phyloP scores from a whole-genome alignment of 1,140 invertebrate genomes.

The Drosophila ogumai region DNA sequence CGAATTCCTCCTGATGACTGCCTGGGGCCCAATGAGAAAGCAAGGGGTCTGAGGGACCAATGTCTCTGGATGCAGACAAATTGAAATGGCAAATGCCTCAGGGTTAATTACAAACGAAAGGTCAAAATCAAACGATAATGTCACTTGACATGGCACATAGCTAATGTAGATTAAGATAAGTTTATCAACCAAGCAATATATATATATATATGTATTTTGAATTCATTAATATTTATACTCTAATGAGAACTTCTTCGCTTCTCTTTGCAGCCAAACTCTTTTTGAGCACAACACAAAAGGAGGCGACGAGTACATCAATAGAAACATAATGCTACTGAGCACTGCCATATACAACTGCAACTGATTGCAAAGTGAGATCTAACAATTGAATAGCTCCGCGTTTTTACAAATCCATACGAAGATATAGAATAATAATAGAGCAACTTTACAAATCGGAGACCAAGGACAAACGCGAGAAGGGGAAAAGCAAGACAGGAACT shows the following conservation, averaged over 20 bases:
- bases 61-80: slow-evolving; percentile 10
- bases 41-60: neutral
- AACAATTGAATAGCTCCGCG: slow-evolving; percentile 51
- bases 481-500: slow-evolving; percentile 38
- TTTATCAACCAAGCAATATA: neutral
- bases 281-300: slow-evolving; percentile 29
- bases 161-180: neutral
- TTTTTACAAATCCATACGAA: slow-evolving; percentile 47
- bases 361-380: slow-evolving; percentile 41
- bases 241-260: neutral
- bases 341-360: slow-evolving; percentile 69
- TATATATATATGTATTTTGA: too few species aligned
- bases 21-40: slow-evolving; percentile 5
- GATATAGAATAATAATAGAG: slow-evolving; percentile 35
- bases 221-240: too few species aligned
- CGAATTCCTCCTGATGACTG: slow-evolving; percentile 6
- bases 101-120: slow-evolving; percentile 21
- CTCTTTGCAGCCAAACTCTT: slow-evolving; percentile 42
- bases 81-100: slow-evolving; percentile 27
- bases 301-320: slow-evolving; percentile 56
- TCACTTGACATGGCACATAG: neutral
- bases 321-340: slow-evolving; percentile 65
- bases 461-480: slow-evolving; percentile 31
- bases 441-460: slow-evolving; percentile 54
- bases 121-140: slow-evolving; percentile 10